Conservation (phyloP, 2,797 vertebrate species). For the Urocyon cinereoargenteus region DNA sequence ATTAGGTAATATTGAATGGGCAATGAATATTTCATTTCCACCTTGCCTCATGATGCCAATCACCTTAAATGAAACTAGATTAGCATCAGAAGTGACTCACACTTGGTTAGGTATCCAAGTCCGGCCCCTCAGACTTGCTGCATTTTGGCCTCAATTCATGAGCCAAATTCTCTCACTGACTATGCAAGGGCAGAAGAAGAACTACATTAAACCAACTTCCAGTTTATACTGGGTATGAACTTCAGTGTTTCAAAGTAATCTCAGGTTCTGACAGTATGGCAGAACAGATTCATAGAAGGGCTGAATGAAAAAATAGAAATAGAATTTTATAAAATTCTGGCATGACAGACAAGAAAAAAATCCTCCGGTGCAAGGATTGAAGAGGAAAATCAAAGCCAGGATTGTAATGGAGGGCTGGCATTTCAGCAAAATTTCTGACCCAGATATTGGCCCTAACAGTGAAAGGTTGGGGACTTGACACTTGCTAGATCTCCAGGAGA, state of each 20-base stretch:
- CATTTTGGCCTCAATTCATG: slow-evolving; percentile 60
- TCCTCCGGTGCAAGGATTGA: neutral
- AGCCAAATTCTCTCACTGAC: slow-evolving; percentile 16
- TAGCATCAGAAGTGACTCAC: slow-evolving; percentile 80
- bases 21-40: slow-evolving; percentile 80
- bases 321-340: slow-evolving; percentile 35
- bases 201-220: neutral
- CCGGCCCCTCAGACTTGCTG: slow-evolving; percentile 27
- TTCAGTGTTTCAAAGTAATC: slow-evolving; percentile 15
- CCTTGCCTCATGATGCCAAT: slow-evolving; percentile 67
- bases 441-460: neutral
- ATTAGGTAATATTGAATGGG: slow-evolving; percentile 78
- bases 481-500: neutral
- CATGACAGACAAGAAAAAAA: slow-evolving; percentile 47
- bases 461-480: neutral
- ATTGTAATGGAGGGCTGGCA: neutral
- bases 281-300: slow-evolving; percentile 4
- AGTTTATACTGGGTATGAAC: slow-evolving; percentile 15
- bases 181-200: neutral
- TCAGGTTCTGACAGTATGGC: slow-evolving; percentile 48
- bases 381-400: slow-evolving; percentile 38
- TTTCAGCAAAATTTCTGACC: slow-evolving; percentile 45
- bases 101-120: slow-evolving; percentile 54
- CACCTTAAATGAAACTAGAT: slow-evolving; percentile 75
- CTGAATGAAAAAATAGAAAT: slow-evolving; percentile 25